These are phyloP conservation scores for Dendrolimus houi DNA, from an alignment of 2,888 invertebrate species.

Conservation along the genomic window DNA sequence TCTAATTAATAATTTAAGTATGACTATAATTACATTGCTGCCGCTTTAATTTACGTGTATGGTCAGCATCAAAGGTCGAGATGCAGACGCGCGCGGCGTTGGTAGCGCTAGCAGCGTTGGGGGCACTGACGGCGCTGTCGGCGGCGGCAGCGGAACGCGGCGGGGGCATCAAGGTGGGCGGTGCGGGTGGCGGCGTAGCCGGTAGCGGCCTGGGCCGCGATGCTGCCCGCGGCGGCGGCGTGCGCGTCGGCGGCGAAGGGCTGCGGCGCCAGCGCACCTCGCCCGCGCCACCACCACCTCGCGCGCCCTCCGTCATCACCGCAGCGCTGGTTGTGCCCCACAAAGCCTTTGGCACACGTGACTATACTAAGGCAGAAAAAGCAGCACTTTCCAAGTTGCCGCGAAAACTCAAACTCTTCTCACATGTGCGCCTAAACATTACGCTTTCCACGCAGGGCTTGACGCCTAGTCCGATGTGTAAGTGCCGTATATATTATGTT, in stretches of 20 bases:
- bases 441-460: constrained; percentile 83
- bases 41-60: neutral
- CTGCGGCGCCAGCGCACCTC: constrained; percentile 58
- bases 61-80: constrained; percentile 55
- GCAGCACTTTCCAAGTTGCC: constrained; percentile 80
- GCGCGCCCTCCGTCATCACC: constrained; percentile 69
- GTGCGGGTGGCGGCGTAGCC: constrained; percentile 29
- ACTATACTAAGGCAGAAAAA: constrained; percentile 83
- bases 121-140: constrained; percentile 49
- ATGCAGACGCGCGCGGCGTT: constrained; percentile 64
- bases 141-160: constrained; percentile 53
- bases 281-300: constrained; percentile 60
- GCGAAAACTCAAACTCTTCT: constrained; percentile 81
- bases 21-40: no score
- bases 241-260: constrained; percentile 52
- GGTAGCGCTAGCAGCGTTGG: constrained; percentile 59
- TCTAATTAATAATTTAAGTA: no score
- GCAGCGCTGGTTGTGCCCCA: constrained; percentile 87
- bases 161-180: constrained; percentile 58
- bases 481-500: constrained; percentile 35
- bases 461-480: constrained; percentile 86
- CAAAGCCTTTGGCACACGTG: constrained; percentile 84
- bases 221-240: constrained; percentile 53
- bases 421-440: constrained; percentile 81
- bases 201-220: constrained; percentile 43